These are phyloP conservation scores for Hippoglossus stenolepis DNA, from an alignment of 2,113 vertebrate genomes.

Conservation along the genomic window DNA sequence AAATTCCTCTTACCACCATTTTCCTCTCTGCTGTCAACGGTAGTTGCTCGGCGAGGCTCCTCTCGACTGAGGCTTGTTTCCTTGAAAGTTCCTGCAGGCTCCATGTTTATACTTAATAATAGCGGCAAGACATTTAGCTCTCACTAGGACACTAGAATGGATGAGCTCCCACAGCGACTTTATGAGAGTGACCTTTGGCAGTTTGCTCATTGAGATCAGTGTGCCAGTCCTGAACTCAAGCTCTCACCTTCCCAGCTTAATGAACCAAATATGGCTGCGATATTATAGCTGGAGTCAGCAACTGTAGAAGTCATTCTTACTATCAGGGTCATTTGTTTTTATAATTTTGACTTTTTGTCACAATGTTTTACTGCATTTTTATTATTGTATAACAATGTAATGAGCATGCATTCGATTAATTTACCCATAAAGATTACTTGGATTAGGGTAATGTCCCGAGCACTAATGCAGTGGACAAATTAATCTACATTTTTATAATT, in stretches of 20 bases:
- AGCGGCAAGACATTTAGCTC: conserved; percentile 35
- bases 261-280: conserved; percentile 62
- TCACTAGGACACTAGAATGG: conserved; percentile 17
- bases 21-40: not conserved
- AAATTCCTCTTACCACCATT: not conserved
- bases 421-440: not conserved
- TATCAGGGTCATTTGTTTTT: conserved; percentile 70
- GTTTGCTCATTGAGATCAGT: conserved; percentile 48
- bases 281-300: conserved; percentile 58
- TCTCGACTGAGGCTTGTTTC: not conserved
- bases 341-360: conserved; percentile 66
- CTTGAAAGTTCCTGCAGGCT: not conserved
- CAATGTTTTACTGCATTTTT: conserved; percentile 42
- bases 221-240: conserved; percentile 51
- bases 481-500: not conserved
- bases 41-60: not conserved
- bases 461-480: no score
- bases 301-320: conserved; percentile 67
- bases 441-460: not conserved
- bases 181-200: conserved; percentile 74
- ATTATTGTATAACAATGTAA: conserved; percentile 19
- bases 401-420: not conserved
- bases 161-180: conserved; percentile 54
- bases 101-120: conserved; percentile 29
- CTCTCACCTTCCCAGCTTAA: conserved; percentile 76